Base-by-base conservation (phyloP, 2,888 invertebrate species). In the Boloria selene region DNA sequence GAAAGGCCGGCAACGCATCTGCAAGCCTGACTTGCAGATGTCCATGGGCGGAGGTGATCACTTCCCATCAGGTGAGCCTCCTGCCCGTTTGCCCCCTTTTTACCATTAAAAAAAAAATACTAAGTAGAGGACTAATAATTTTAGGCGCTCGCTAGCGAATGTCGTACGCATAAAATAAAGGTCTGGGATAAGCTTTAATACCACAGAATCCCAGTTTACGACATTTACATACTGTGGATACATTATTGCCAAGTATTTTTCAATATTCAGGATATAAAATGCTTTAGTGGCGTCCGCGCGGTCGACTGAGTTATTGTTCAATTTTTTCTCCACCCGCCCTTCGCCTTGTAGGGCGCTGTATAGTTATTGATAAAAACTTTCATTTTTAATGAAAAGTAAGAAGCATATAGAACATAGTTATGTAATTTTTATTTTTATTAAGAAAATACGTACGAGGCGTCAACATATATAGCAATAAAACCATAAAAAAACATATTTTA, bases 251-350 rank as follows among this genome's bases (percentile, higher is more conserved):
- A 45, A 58, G 56, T 66, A 62, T 66, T 66, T 62, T 66, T 66
- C 66, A 66, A 62, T 66, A 62, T 62, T 62, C 62, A 42, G 58
- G 56, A 58, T 66, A 62, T 66, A 50, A 66, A 58, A 58, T 26
- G 58, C 5, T 66, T 66, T 58, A 61, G 61, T 62, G 22, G 56
- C 51, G 17, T 22, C 50, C 7, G 56, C 31, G 31, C 13, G 42
- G 42, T 16, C 42, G 38, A 31, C 22, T 63, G 56, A 56, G 63
- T 50, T 56, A 50, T 56, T 63, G 63, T 56, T 63, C 63, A 56
- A 50, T 63, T 63, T 63, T 55, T 31, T 18, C 17, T 26, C 3
- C 42, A 22, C 45, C 45, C 56, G 18, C 22, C 38, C 26, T 16
- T 13, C 16, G 13, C 47, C 4, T 10, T 59, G 13, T 14, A 16